Evolutionary conservation across 1,140 invertebrate species (phyloP).

Genomic region (Matsumurasca onukii): DNA sequence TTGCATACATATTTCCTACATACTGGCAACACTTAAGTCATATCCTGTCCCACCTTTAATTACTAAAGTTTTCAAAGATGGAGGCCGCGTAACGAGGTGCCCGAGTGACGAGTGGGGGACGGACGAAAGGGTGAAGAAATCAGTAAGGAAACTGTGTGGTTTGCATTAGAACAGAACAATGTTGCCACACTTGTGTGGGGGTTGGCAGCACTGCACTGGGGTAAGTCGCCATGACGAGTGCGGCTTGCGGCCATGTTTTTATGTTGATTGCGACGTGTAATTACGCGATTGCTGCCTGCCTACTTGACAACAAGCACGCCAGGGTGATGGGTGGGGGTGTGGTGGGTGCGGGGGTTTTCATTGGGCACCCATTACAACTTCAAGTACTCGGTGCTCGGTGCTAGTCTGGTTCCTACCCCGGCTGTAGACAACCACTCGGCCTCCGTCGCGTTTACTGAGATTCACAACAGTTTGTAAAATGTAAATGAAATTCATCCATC

Average conservation of each 20-base stretch:
- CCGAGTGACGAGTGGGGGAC: too few relatives aligned
- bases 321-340: too few relatives aligned
- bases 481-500: neutral
- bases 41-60: too few relatives aligned
- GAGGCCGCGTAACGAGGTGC: too few relatives aligned
- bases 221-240: slow-evolving; percentile 10
- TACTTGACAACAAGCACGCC: too few relatives aligned
- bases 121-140: too few relatives aligned
- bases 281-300: slow-evolving; percentile 18
- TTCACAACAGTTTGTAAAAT: neutral
- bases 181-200: too few relatives aligned
- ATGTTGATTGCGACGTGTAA: slow-evolving; percentile 11
- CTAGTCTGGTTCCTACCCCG: neutral
- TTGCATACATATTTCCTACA: too few relatives aligned
- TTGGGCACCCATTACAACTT: slow-evolving; percentile 4
- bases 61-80: too few relatives aligned
- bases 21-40: too few relatives aligned
- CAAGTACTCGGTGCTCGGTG: neutral
- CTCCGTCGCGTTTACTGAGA: neutral
- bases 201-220: neutral
- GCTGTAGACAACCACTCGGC: neutral
- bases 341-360: neutral
- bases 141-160: too few relatives aligned
- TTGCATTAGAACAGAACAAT: too few relatives aligned
- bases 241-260: slow-evolving; percentile 25